Conservation (phyloP, 2,113 vertebrate species). For the Sander lucioperca region DNA sequence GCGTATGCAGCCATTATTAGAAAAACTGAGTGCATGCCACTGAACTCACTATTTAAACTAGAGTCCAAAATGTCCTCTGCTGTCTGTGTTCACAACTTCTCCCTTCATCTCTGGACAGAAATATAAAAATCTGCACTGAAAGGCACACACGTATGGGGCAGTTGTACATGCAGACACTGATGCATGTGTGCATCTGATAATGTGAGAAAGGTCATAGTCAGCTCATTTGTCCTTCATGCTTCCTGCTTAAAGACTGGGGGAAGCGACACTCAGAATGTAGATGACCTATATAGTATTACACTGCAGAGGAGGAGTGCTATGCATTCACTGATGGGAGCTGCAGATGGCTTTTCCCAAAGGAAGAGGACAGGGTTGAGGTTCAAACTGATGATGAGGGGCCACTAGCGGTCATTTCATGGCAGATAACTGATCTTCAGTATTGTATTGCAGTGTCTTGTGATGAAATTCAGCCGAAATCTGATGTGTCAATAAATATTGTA, state of each 20-base stretch:
- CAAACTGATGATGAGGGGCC: slow-evolving; percentile 47
- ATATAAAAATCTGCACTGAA: slow-evolving; percentile 29
- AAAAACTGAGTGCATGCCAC: neutral
- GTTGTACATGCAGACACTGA: slow-evolving; percentile 43
- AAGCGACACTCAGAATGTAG: slow-evolving; percentile 70
- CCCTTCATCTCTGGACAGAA: slow-evolving; percentile 23
- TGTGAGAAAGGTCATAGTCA: slow-evolving; percentile 74
- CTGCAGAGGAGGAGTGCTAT: slow-evolving; percentile 68
- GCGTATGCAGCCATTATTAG: neutral
- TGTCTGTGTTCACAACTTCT: slow-evolving; percentile 41
- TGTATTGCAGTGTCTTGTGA: neutral
- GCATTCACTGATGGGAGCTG: slow-evolving; percentile 43
- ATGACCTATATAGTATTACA: slow-evolving; percentile 84
- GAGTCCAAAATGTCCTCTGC: slow-evolving; percentile 46
- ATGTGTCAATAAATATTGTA: neutral
- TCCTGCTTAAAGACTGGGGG: slow-evolving; percentile 77
- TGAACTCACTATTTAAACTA: slow-evolving; percentile 25
- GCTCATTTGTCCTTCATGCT: slow-evolving; percentile 84
- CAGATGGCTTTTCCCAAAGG: slow-evolving; percentile 46
- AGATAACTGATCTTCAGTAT: slow-evolving; percentile 2
- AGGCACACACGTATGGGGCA: slow-evolving; percentile 16
- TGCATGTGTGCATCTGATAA: slow-evolving; percentile 62
- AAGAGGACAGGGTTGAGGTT: slow-evolving; percentile 32
- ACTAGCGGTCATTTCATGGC: slow-evolving; percentile 13
- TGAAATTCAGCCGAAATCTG: neutral